Evolutionary conservation across 2,113 vertebrate genomes (phyloP).

Genomic region (Albula goreensis): DNA sequence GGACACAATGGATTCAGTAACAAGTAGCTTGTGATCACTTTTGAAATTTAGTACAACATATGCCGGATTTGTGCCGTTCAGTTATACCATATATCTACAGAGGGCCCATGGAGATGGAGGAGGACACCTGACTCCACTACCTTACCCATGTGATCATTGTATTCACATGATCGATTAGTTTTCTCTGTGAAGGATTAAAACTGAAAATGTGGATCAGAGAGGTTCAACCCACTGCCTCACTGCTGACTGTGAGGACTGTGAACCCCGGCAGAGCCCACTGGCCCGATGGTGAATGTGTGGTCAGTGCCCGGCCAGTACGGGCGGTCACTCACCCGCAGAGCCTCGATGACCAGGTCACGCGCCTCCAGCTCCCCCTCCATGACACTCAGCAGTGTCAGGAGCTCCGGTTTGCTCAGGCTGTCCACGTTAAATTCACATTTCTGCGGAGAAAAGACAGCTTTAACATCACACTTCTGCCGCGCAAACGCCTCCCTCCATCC

Average conservation of each 20-base stretch:
- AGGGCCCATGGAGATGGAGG: no score
- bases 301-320: not conserved
- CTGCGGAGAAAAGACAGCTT: constrained; percentile 8
- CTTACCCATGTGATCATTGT: no score
- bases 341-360: constrained; percentile 28
- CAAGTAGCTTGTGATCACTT: no score
- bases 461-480: constrained; percentile 25
- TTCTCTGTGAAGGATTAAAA: not conserved
- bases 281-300: not conserved
- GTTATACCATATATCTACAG: no score
- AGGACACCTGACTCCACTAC: no score
- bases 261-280: not conserved
- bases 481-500: not conserved
- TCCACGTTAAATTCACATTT: constrained; percentile 32
- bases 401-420: constrained; percentile 24
- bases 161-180: not conserved
- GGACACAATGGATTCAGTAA: no score
- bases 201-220: not conserved
- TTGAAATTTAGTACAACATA: no score
- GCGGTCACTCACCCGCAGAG: constrained; percentile 20
- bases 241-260: not conserved
- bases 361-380: constrained; percentile 32
- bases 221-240: not conserved
- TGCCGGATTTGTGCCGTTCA: no score
- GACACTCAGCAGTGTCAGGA: constrained; percentile 26